phyloP scores from a whole-genome alignment of 2,113 vertebrate genomes.

The Ochotona princeps region DNA sequence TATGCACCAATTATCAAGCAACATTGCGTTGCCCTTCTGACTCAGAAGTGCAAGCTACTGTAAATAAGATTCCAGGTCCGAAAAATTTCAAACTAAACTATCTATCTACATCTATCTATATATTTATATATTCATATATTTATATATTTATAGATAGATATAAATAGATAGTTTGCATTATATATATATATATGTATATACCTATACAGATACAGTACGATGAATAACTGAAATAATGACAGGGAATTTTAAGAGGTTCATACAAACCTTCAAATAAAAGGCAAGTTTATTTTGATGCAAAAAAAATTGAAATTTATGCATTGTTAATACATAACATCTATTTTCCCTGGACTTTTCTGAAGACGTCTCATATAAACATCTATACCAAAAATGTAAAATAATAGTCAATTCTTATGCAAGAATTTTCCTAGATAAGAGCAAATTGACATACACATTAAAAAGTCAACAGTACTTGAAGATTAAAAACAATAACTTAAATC shows the following conservation, averaged over 20 bases:
- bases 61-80: conserved; percentile 16
- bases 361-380: not conserved
- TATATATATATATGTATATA: no score
- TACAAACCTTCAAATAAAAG: no score
- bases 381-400: conserved; percentile 21
- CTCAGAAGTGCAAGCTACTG: conserved; percentile 21
- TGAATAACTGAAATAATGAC: conserved; percentile 25
- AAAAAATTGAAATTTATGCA: no score
- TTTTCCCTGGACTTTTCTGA: no score
- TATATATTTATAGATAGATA: no score
- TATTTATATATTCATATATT: no score
- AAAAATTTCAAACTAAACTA: conserved; percentile 47
- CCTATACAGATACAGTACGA: not conserved
- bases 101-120: no score
- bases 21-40: not conserved
- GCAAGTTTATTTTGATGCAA: no score
- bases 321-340: no score
- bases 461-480: not conserved
- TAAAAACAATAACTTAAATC: not conserved
- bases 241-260: no score
- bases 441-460: not conserved
- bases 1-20: not conserved
- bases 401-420: not conserved
- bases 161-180: no score
- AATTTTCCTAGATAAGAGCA: not conserved